Evolutionary conservation across 2,888 invertebrate genomes (phyloP), one percentile per base, ranked within the genome.

Genomic region (Eupithecia dodoneata): DNA sequence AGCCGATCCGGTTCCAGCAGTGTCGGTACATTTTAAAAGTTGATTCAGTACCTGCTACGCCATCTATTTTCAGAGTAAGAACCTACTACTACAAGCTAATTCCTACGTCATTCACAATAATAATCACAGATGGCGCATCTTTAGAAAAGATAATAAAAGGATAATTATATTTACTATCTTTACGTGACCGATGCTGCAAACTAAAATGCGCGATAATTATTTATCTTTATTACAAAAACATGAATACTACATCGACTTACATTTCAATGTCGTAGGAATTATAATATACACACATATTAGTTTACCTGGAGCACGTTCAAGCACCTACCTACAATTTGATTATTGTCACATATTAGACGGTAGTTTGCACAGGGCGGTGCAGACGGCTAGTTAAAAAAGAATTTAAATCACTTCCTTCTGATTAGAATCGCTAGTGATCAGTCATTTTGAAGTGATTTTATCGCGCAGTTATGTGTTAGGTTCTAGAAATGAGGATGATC

Each of bases 61-160:
- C 63, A 63, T 63, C 63, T 63, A 63, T 18, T 63, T 10, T 63
- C 63, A 63, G 10, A 30, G 30, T 30, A 2, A 30, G 30, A 30
- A 30, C 30, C 30, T 59, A 59, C n/a, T 63, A 63, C 30, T 12
- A 7, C 30, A 30, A 10, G 30, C 10, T 13, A 30, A 13, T 13
- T 15, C 30, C 12, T 59, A 74, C 49, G 42, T 67, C 59, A 3
- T 77, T 75, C 63, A 65, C 47, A 12, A 42, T 0, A 30, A 42
- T 6, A 55, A 55, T 15, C 59, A 83, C 15, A 88, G 87, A 83
- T 85, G 87, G 84, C 86, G 79, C 72, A 15, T 30, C 30, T 18
- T 63, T 12, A 4, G 4, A 12, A 63, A 0, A 9, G 63, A 63
- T 63, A 63, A 63, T 63, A 63, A 63, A 63, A 63, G 30, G 47